A percentile compares a stretch with the other conserved stretches of the same genome.
Conservation (phyloP, 2,113 vertebrate genomes). For the Brachyistius frenatus region DNA sequence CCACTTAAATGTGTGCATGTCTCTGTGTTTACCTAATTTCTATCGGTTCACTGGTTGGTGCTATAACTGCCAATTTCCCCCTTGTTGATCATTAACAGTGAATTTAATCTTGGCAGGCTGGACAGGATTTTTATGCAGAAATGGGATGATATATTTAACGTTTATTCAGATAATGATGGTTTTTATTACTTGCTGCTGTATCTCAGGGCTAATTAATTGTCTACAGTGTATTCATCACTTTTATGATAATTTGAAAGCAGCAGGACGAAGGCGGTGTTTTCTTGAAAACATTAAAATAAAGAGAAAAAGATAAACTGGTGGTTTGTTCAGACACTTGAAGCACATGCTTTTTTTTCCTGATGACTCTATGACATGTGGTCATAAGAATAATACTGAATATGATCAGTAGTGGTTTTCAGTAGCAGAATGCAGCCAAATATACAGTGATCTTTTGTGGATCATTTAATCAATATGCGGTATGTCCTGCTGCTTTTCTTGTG, state of each 20-base stretch:
- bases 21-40: neutral
- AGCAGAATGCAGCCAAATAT: too few relatives aligned
- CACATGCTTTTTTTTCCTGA: too few relatives aligned
- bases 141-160: neutral
- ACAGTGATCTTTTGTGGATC: too few relatives aligned
- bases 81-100: constrained; percentile 18
- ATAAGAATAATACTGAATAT: too few relatives aligned
- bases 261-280: neutral
- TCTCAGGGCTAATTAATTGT: constrained; percentile 25
- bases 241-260: constrained; percentile 25
- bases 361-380: too few relatives aligned
- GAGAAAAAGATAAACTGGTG: neutral
- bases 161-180: constrained; percentile 32
- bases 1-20: neutral
- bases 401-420: too few relatives aligned
- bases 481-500: too few relatives aligned
- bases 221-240: neutral
- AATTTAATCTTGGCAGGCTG: constrained; percentile 6
- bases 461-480: too few relatives aligned
- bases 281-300: neutral
- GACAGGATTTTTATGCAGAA: neutral
- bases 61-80: neutral
- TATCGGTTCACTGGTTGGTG: neutral
- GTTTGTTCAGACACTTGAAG: too few relatives aligned
- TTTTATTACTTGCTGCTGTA: constrained; percentile 1